phyloP scores from a whole-genome alignment of 2,113 vertebrate genomes.

The Gobiocypris rarus region DNA sequence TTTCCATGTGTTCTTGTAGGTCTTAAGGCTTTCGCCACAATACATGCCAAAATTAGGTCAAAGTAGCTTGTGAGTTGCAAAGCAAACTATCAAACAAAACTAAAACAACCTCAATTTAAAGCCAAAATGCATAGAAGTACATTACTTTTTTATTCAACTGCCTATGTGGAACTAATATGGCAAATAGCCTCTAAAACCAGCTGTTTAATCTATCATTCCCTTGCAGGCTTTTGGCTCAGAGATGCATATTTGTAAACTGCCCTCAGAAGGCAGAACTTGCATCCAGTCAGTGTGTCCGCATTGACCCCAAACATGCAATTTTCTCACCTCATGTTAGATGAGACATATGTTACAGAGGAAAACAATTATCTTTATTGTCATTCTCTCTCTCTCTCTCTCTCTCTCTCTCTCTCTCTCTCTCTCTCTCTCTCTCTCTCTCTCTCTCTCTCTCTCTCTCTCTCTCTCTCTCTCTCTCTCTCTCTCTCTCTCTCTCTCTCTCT shows the following conservation, averaged over 20 bases:
- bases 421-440: too few relatives aligned
- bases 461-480: too few relatives aligned
- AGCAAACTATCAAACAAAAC: neutral
- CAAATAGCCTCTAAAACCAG: neutral
- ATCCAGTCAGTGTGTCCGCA: neutral
- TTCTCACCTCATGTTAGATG: slow-evolving; percentile 12
- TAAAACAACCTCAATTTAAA: neutral
- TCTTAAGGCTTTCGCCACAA: neutral
- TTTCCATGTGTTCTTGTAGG: neutral
- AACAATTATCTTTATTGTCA: neutral
- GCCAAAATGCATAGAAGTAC: neutral
- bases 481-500: too few relatives aligned
- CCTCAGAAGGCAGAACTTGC: neutral
- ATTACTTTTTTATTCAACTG: slow-evolving; percentile 4
- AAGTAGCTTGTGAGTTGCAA: neutral
- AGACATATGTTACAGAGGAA: neutral
- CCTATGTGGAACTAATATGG: neutral
- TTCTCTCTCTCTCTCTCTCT: too few relatives aligned
- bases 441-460: too few relatives aligned
- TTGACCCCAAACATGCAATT: slow-evolving; percentile 27
- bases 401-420: too few relatives aligned
- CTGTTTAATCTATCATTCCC: slow-evolving; percentile 9
- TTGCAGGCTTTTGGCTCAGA: neutral
- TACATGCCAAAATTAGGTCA: neutral
- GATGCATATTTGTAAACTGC: neutral